Conservation (phyloP, 1,140 invertebrate species). For the Triops longicaudatus region DNA sequence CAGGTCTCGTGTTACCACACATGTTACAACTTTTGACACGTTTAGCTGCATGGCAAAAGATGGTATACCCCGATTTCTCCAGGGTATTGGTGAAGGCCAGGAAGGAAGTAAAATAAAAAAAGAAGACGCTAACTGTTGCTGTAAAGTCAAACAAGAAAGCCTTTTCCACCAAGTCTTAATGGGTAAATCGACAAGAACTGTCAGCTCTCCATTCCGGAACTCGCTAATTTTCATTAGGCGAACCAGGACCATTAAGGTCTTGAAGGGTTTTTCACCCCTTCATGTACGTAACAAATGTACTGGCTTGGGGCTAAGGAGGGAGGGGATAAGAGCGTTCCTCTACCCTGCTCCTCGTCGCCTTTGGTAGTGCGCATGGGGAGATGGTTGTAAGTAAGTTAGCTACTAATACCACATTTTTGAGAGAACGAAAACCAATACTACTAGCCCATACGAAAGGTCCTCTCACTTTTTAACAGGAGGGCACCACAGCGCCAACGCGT, state of each 20-base stretch:
- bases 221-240: conserved; percentile 3
- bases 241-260: background rate
- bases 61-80: background rate
- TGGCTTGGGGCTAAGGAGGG: background rate
- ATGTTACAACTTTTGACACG: conserved; percentile 2
- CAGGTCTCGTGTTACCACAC: background rate
- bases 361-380: background rate
- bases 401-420: conserved; percentile 14
- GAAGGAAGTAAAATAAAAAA: background rate
- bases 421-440: background rate
- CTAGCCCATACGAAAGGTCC: background rate
- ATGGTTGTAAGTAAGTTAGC: conserved; percentile 4
- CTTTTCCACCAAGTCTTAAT: background rate
- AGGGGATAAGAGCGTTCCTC: background rate
- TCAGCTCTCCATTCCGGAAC: conserved; percentile 7
- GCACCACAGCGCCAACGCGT: background rate
- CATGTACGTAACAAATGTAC: background rate
- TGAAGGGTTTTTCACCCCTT: background rate
- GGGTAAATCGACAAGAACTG: conserved; percentile 14
- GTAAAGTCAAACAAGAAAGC: background rate
- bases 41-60: background rate
- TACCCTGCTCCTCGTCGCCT: background rate
- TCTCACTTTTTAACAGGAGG: background rate
- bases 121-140: background rate
- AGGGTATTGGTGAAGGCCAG: background rate